Base-by-base conservation (phyloP, 1,140 invertebrate genomes). In the Penaeus japonicus region DNA sequence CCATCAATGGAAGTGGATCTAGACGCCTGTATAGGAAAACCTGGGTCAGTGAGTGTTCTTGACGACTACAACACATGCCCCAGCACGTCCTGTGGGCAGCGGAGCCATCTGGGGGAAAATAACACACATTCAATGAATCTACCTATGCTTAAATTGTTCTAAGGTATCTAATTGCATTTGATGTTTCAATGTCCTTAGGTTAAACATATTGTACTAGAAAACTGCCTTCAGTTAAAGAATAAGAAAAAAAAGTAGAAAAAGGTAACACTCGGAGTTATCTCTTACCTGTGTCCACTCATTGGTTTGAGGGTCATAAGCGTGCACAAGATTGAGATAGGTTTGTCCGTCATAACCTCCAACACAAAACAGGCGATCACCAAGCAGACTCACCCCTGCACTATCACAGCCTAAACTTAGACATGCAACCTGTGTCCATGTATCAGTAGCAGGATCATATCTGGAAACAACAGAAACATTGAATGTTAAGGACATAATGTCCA, bases 321-420 rank as follows among this genome's bases (percentile, higher is more conserved):
- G 98, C 27, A 98, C 97, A 85, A 96, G 95, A 91, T 96, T 96
- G 2, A 98, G 93, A 93, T 98, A 98, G 89, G 96, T 95, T 91
- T 96, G 96, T n/a, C 98, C 98, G 94, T 99, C 98, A 93, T 98
- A 98, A 0, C 98, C 98, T 47, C 98, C 98, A 47, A 98, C 96
- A 59, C 97, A 97, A 91, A 98, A 95, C 22, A 99, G 93, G 90
- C 95, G 94, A 92, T 98, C 97, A 82, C 98, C 98, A 0, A 99
- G 94, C 27, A 97, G 94, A 91, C 97, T 97, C 77, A 97, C 97
- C 30, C 97, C 98, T 77, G 99, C 96, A 3, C 97, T 97, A 94
- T 99, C 98, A 79, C 98, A 93, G 70, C 97, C 95, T 90, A 96
- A 94, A 47, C 95, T 96, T 93, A 99, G 95, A 7, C 96, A 95